Evolutionary conservation across 2,797 vertebrate species (phyloP), one percentile per base, ranked within the genome.

Genomic region (Hyperoplus lanceolatus): DNA sequence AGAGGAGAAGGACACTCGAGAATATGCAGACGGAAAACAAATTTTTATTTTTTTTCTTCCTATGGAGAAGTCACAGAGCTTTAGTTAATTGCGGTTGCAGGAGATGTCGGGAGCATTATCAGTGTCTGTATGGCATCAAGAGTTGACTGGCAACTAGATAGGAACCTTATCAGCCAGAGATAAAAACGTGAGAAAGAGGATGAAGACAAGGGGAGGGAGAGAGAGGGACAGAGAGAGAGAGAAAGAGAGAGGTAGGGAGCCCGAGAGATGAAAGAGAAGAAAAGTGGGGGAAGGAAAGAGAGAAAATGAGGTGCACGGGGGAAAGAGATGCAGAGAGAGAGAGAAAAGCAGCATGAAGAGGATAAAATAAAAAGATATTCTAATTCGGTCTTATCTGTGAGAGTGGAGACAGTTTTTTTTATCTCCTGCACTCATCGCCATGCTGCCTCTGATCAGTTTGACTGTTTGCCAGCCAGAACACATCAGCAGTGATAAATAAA

Each of bases 61-160:
- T 51, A 58, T 73, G 70, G 51, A 62, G 36, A 73, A 79, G 81
- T 77, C 60, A 66, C 51, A 53, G 70, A 80, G 74, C 77, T 81
- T 16, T 43, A 71, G 86, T 88, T 92, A 93, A 93, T 90, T 93
- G 91, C 67, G 10, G 77, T 85, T 86, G 74, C 87, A 67, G 77
- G 75, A 82, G 81, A 81, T 74, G 77, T 89, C 77, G 66, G 67
- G 29, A 66, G 55, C 70, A 76, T 88, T 91, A 89, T 91, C 86
- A 62, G 84, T 48, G 62, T 82, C 80, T 85, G 79, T 81, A 84
- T 77, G 75, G 67, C 88, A 87, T 87, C 63, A 4, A 29, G 73
- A 81, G 79, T 77, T 90, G 89, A 90, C 63, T 90, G 87, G 82
- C 91, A 91, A 87, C 77, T 56, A 57, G 83, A 87, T 80, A 79